Conservation (phyloP, 2,888 invertebrate genomes). For the Nomada goodeniana region DNA sequence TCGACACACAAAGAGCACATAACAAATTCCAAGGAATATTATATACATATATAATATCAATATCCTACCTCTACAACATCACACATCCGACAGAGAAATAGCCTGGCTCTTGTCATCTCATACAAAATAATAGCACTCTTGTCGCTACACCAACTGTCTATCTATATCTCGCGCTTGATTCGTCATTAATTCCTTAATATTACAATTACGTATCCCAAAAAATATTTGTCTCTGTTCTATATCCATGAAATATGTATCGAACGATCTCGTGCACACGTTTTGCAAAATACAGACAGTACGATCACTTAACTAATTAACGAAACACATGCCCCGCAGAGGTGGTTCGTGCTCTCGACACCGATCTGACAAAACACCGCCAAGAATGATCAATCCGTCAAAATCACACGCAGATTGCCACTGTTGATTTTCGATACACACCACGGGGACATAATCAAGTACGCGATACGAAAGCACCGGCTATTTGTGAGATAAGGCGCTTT, state of each 20-base stretch:
- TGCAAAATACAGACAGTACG: background rate
- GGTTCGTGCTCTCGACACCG: background rate
- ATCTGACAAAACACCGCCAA: background rate
- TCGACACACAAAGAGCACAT: background rate
- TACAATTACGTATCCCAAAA: background rate
- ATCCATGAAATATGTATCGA: background rate
- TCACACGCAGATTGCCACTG: background rate
- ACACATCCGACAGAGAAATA: slow-evolving; percentile 10
- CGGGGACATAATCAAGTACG: background rate
- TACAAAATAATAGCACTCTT: background rate
- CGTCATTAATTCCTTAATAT: background rate
- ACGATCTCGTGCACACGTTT: background rate
- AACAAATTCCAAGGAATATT: background rate
- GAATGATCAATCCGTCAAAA: background rate
- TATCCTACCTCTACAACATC: slow-evolving; percentile 1
- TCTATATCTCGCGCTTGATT: background rate
- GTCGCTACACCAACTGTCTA: no score
- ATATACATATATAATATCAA: background rate
- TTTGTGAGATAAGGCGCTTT: slow-evolving; percentile 45
- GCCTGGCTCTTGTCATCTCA: background rate
- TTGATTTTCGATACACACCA: background rate
- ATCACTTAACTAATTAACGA: background rate
- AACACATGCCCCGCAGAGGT: background rate
- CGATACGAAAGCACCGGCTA: slow-evolving; percentile 3
- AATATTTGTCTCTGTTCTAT: background rate